Base-by-base conservation (phyloP, 2,113 vertebrate species). In the Nothoprocta pentlandii region DNA sequence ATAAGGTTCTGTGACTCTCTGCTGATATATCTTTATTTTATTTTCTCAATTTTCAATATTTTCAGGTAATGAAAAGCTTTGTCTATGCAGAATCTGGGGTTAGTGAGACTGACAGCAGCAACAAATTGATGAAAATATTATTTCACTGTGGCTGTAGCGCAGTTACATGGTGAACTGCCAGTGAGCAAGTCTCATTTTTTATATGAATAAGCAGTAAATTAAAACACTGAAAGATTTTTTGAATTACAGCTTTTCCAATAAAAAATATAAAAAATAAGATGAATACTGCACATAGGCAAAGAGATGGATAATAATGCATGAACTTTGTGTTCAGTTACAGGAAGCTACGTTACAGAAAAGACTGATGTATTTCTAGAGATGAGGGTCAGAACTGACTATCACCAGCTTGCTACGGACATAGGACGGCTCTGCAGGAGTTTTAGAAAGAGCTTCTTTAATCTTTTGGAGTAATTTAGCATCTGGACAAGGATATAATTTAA, bases 401-500 rank as follows among this genome's bases (percentile, higher is more conserved):
- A 41, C 32, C 78, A 41, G 32, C 7, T 9, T 82, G 61, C 80
- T 68, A 80, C 3, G 87, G 41, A 39, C 14, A 68, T 11, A 86
- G 47, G 34, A 25, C 81, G 39, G 4, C n/a, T 95, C 64, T 78
- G 34, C 63, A 78, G 39, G 46, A 88, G 64, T 51, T 44, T 64
- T 81, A 47, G 42, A 88, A 56, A 92, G 61, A 92, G 22, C 6
- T 51, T 79, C 47, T 89, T 63, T 91, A 46, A 89, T 10, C 41
- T 70, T 49, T 92, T 84, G 46, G 11, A 92, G 42, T 92, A 94
- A 89, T 91, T 95, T 53, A 92, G n/a, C 80, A 80, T 59, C n/a
- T 87, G 58, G 58, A 58, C 28, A 74, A 76, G 44, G 49, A 82
- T 85, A 34, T 74, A 26, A 69, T 89, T 94, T 94, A 92, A 96